phyloP scores from a whole-genome alignment of 1,140 invertebrate genomes.

The Drosophila lini region DNA sequence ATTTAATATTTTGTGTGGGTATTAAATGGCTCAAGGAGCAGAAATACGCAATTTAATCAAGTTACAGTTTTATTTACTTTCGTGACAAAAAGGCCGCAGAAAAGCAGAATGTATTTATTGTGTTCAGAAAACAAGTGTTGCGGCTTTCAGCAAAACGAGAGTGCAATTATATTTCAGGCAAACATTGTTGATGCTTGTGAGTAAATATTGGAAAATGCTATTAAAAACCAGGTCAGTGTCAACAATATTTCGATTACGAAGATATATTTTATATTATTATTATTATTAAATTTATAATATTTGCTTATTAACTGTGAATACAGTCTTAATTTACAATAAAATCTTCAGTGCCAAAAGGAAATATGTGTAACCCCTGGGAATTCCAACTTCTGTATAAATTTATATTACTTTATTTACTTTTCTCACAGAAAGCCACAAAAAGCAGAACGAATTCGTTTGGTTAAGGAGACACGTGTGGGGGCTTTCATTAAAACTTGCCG shows the following conservation, averaged over 20 bases:
- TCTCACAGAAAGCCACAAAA: conserved; percentile 2
- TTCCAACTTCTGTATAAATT: not conserved
- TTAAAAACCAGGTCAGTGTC: not conserved
- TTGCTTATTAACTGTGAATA: too few species aligned
- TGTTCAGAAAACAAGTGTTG: not conserved
- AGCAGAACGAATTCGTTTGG: conserved; percentile 1
- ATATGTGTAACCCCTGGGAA: not conserved
- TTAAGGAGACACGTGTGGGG: not conserved
- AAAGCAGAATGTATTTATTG: conserved; percentile 7
- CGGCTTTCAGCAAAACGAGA: not conserved
- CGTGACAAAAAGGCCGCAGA: conserved; percentile 3
- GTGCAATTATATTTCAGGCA: not conserved
- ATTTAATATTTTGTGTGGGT: conserved; percentile 49
- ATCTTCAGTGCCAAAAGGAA: not conserved
- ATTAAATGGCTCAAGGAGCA: conserved; percentile 42
- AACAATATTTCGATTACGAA: not conserved
- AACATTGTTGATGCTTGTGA: not conserved
- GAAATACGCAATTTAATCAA: conserved; percentile 28
- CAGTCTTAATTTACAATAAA: not conserved
- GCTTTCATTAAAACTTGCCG: conserved; percentile 19
- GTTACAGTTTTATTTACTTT: conserved; percentile 39
- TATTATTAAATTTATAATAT: not conserved
- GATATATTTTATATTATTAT: not conserved
- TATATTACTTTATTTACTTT: not conserved
- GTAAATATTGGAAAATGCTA: conserved; percentile 16